phyloP scores from a whole-genome alignment of 2,113 vertebrate species.

The Campylomormyrus tamandua region DNA sequence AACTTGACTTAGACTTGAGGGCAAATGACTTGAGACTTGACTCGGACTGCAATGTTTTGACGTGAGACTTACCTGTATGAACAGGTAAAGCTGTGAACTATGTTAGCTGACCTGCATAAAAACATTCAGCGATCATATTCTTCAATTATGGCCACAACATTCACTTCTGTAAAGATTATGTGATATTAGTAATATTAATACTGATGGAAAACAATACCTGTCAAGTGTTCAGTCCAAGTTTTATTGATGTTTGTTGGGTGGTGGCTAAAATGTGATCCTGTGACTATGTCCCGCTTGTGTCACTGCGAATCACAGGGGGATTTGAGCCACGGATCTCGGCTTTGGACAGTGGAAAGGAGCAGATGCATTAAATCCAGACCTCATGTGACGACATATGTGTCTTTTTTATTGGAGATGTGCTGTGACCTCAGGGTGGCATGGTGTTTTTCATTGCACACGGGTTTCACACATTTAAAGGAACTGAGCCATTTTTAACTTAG shows the following conservation, averaged over 20 bases:
- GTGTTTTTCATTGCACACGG: neutral
- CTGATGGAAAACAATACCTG: neutral
- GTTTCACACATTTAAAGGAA: neutral
- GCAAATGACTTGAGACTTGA: too few species aligned
- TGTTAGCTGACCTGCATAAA: neutral
- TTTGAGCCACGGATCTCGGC: neutral
- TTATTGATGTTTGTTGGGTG: neutral
- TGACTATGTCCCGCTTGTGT: neutral
- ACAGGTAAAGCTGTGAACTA: neutral
- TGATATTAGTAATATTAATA: neutral
- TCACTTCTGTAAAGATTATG: neutral
- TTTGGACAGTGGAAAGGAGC: neutral
- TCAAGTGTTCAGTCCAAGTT: neutral
- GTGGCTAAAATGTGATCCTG: neutral
- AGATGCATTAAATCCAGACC: neutral
- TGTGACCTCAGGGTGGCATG: conserved; percentile 27
- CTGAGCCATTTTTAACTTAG: conserved; percentile 11
- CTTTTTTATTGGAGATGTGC: neutral
- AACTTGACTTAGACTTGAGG: too few species aligned
- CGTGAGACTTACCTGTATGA: neutral
- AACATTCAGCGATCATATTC: neutral
- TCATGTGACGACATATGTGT: neutral
- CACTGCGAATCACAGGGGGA: neutral
- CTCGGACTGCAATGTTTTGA: too few species aligned
- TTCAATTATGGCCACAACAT: neutral